A percentile compares a stretch with the other conserved stretches of the same genome.
Conservation (phyloP, 1,140 invertebrate species). For the Mactra quadrangularis region DNA sequence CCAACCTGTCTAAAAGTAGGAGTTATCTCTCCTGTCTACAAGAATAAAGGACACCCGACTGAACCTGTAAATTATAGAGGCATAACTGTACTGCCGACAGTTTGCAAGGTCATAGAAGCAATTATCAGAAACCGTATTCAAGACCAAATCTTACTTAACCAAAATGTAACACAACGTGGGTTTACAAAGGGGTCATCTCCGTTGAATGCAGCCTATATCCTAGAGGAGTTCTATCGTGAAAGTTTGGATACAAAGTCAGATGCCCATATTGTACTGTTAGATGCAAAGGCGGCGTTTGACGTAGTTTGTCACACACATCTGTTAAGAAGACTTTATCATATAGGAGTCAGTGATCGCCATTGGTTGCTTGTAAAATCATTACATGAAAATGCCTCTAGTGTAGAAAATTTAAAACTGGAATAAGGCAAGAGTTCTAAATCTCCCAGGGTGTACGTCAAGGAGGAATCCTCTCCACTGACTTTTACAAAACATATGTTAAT, state of each 20-base stretch:
- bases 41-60: slow-evolving; percentile 21
- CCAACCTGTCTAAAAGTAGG: slow-evolving; percentile 21
- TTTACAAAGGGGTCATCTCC: slow-evolving; percentile 35
- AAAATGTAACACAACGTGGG: slow-evolving; percentile 35
- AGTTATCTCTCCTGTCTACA: slow-evolving; percentile 26
- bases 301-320: background rate
- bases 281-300: background rate
- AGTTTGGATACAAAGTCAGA: background rate
- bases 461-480: background rate
- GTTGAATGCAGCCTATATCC: background rate
- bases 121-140: slow-evolving; percentile 1
- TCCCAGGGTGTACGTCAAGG: slow-evolving; percentile 7
- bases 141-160: background rate
- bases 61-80: slow-evolving; percentile 36
- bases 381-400: background rate
- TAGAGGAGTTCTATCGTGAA: slow-evolving; percentile 39
- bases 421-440: background rate
- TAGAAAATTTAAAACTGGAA: background rate
- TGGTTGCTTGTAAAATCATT: background rate
- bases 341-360: background rate
- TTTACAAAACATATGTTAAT: slow-evolving; percentile 12
- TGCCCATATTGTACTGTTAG: background rate
- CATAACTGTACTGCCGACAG: slow-evolving; percentile 16
- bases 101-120: slow-evolving; percentile 24
- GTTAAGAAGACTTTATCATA: background rate